phyloP scores from a whole-genome alignment of 2,113 vertebrate genomes.

The Perca fluviatilis region DNA sequence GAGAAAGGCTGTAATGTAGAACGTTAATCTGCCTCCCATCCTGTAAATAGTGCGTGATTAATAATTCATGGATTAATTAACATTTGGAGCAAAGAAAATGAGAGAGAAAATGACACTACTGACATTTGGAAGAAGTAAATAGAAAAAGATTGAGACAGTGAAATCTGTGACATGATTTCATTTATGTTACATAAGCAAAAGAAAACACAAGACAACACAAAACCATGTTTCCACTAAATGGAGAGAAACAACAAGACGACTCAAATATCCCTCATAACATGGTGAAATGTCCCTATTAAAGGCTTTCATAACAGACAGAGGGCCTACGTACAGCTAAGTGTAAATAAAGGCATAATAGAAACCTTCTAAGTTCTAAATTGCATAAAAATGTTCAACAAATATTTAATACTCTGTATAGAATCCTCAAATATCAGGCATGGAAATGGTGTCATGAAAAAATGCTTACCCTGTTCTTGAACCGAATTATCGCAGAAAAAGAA shows the following conservation, averaged over 20 bases:
- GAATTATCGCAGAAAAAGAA: constrained; percentile 27
- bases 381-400: constrained; percentile 54
- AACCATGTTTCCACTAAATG: constrained; percentile 34
- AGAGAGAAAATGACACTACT: background rate
- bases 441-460: constrained; percentile 49
- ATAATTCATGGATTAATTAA: constrained; percentile 66
- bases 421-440: constrained; percentile 43
- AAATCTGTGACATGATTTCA: constrained; percentile 49
- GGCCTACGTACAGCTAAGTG: background rate
- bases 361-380: constrained; percentile 28
- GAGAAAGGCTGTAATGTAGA: constrained; percentile 38
- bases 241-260: constrained; percentile 36
- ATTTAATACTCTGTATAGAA: constrained; percentile 53
- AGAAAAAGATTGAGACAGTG: background rate
- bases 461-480: constrained; percentile 23
- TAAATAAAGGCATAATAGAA: constrained; percentile 38
- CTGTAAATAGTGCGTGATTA: constrained; percentile 47
- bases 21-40: constrained; percentile 41
- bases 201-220: constrained; percentile 59
- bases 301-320: constrained; percentile 13
- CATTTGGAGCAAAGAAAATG: constrained; percentile 6
- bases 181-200: constrained; percentile 60
- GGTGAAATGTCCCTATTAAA: constrained; percentile 42
- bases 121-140: background rate
- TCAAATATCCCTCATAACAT: constrained; percentile 22